Conservation (phyloP, 2,113 vertebrate genomes). For the Heteronetta atricapilla region DNA sequence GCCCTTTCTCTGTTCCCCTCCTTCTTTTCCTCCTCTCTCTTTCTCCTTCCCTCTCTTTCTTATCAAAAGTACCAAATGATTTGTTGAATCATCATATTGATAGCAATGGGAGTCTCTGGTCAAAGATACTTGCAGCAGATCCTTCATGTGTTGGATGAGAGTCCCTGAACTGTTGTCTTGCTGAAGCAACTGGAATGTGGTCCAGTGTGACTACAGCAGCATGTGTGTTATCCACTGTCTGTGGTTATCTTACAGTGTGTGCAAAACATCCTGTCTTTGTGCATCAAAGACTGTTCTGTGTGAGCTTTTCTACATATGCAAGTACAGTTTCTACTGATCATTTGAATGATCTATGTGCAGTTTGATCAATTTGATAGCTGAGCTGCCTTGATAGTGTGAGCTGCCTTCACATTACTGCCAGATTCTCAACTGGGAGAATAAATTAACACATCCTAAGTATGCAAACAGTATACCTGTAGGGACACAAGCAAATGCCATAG, state of each 20-base stretch:
- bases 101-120: not conserved
- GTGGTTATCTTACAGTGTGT: not conserved
- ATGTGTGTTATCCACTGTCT: not conserved
- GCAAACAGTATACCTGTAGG: not conserved
- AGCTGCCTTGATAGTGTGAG: not conserved
- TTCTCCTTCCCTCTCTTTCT: not conserved
- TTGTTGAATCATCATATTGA: not conserved
- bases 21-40: not conserved
- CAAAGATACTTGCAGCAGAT: not conserved
- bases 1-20: not conserved
- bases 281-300: not conserved
- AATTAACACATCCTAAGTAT: not conserved
- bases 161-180: not conserved
- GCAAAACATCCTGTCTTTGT: not conserved
- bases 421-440: not conserved
- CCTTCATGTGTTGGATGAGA: too few species aligned
- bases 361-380: not conserved
- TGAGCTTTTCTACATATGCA: not conserved
- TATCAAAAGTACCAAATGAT: not conserved
- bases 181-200: not conserved
- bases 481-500: not conserved
- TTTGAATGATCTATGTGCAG: not conserved
- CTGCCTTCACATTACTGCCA: not conserved
- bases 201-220: not conserved
- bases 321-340: not conserved